Base-by-base conservation (phyloP, 2,888 invertebrate genomes). In the Eupsilia transversa region DNA sequence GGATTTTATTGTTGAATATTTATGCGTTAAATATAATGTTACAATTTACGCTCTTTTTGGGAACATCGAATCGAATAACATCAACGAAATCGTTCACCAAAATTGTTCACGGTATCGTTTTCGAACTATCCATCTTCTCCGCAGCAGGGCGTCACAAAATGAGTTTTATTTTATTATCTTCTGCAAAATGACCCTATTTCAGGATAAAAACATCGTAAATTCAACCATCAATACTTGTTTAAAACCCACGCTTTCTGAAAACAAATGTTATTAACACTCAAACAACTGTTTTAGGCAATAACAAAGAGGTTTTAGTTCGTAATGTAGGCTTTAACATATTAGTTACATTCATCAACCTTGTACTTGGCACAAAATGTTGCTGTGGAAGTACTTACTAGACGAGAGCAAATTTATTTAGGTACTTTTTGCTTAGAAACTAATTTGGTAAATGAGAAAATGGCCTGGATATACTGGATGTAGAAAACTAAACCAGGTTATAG, bases 101-200 rank as follows among this genome's bases (percentile, higher is more conserved):
- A 60, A 49, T 74, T 14, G 33, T 49, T 56, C 56, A 41, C 38
- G 41, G 17, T 59, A 41, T 59, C 67, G 41, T 66, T 64, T 52
- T 59, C 41, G n/a, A 67, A 67, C 79, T 72, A 81, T 88, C 80
- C 77, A 86, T 89, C 79, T 69, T 65, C 85, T 88, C 71, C 75
- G 49, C 90, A 83, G 83, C 74, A 68, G 89, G 89, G 71, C 30
- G 74, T 83, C 82, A 65, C 74, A 73, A 86, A 87, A 88, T 86
- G 77, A 85, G 78, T 81, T 83, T 79, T 59, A 77, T 84, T 77
- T 52, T 76, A 72, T 78, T 76, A 79, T 61, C 38, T 79, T 9
- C 64, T 76, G 65, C 65, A 64, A 72, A 75, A 68, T 77, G 68
- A 61, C 67, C 73, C 64, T 57, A 74, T 70, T 65, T 66, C 30